These are phyloP conservation scores for Ectropis grisescens DNA, from an alignment of 1,140 invertebrate species.

Conservation along the genomic window DNA sequence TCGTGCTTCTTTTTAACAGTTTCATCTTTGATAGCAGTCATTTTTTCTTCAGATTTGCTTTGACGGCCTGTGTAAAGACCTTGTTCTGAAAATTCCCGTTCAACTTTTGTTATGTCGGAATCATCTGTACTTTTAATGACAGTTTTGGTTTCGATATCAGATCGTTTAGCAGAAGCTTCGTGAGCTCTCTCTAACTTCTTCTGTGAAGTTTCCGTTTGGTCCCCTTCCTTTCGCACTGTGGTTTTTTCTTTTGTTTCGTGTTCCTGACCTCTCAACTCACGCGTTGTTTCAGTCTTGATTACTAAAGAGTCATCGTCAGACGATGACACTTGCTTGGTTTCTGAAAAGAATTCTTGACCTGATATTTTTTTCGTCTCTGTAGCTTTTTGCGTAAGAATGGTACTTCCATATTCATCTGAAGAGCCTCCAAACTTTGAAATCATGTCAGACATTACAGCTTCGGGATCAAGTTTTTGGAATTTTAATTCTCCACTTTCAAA, in stretches of 20 bases:
- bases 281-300: slow-evolving; percentile 62
- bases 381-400: slow-evolving; percentile 62
- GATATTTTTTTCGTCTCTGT: slow-evolving; percentile 63
- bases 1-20: slow-evolving; percentile 62
- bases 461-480: slow-evolving; percentile 53
- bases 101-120: slow-evolving; percentile 47
- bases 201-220: slow-evolving; percentile 60
- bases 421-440: slow-evolving; percentile 40
- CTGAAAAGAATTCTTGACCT: slow-evolving; percentile 61
- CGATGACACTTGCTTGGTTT: slow-evolving; percentile 63
- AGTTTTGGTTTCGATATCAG: slow-evolving; percentile 61
- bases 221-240: slow-evolving; percentile 48
- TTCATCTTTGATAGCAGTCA: slow-evolving; percentile 66
- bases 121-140: slow-evolving; percentile 60
- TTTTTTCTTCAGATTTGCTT: slow-evolving; percentile 67
- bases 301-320: slow-evolving; percentile 65
- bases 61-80: slow-evolving; percentile 62
- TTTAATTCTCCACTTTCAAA: slow-evolving; percentile 43
- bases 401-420: slow-evolving; percentile 44
- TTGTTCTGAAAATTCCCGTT: slow-evolving; percentile 61
- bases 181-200: slow-evolving; percentile 63
- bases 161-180: slow-evolving; percentile 56
- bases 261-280: slow-evolving; percentile 60
- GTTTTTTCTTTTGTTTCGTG: slow-evolving; percentile 64
- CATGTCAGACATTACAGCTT: slow-evolving; percentile 56